phyloP scores from a whole-genome alignment of 2,888 invertebrate genomes.

The Endotricha flammealis region DNA sequence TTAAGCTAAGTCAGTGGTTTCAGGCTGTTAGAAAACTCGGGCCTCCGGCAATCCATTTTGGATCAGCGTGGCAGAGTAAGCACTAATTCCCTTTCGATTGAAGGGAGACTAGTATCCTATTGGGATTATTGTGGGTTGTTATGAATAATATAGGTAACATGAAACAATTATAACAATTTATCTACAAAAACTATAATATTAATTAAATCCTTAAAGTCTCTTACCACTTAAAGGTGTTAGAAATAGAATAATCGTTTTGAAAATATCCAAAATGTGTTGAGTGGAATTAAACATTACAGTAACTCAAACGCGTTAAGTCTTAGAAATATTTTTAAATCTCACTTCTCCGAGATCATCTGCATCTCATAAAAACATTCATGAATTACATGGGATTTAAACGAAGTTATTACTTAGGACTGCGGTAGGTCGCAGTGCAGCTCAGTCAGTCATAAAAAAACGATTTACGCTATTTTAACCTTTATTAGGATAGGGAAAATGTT shows the following conservation, averaged over 20 bases:
- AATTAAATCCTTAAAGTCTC: too few relatives aligned
- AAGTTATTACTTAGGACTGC: slow-evolving; percentile 60
- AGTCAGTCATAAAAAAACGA: slow-evolving; percentile 20
- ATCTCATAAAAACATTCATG: slow-evolving; percentile 57
- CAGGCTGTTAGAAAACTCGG: too few relatives aligned
- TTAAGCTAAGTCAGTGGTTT: too few relatives aligned
- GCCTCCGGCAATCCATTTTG: too few relatives aligned
- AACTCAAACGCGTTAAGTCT: slow-evolving; percentile 8
- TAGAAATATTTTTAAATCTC: slow-evolving; percentile 30
- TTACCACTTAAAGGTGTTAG: too few relatives aligned
- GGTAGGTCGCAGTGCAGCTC: slow-evolving; percentile 57
- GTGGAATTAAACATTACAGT: slow-evolving; percentile 5
- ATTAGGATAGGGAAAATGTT: slow-evolving; percentile 20
- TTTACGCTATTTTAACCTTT: slow-evolving; percentile 26
- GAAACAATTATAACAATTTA: too few relatives aligned
- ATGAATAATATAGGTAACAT: too few relatives aligned
- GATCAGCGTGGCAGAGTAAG: too few relatives aligned
- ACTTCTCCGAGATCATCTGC: slow-evolving; percentile 38
- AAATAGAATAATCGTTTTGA: slow-evolving; percentile 6
- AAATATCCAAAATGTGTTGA: slow-evolving; percentile 10
- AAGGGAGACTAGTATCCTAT: too few relatives aligned
- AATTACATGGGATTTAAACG: slow-evolving; percentile 61
- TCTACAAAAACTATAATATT: too few relatives aligned
- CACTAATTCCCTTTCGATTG: too few relatives aligned
- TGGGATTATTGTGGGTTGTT: too few relatives aligned